Evolutionary conservation across 2,797 vertebrate species (phyloP).

Genomic region (Lacerta agilis): DNA sequence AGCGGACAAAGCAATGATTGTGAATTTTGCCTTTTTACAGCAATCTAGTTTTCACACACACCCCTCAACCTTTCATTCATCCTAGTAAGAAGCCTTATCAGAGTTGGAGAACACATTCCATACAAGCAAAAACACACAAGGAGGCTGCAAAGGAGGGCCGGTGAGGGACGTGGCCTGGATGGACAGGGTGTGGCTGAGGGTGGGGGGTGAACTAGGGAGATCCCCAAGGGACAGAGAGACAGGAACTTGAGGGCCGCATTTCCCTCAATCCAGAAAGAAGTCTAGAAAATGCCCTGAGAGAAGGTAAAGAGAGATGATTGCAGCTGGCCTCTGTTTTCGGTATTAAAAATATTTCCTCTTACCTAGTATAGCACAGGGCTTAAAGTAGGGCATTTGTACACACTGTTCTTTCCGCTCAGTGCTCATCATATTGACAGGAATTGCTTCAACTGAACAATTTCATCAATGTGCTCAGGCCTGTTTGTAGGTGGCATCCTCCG

Average conservation of each 20-base stretch:
- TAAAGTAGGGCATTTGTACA: constrained; percentile 73
- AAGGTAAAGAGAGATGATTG: neutral
- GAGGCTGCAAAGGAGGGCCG: too few relatives aligned
- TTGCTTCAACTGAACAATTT: constrained; percentile 65
- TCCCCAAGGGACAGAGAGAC: too few relatives aligned
- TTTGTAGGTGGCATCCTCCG: constrained; percentile 71
- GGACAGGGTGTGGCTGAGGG: too few relatives aligned
- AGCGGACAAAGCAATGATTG: too few relatives aligned
- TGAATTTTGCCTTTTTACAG: too few relatives aligned
- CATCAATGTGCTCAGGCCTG: constrained; percentile 65
- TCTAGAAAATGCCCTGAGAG: neutral
- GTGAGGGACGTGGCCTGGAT: too few relatives aligned
- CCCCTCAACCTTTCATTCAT: too few relatives aligned
- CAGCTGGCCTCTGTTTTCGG: constrained; percentile 16
- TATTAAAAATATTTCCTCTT: constrained; percentile 59
- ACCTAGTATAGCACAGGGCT: constrained; percentile 39
- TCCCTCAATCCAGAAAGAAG: neutral
- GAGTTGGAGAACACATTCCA: too few relatives aligned
- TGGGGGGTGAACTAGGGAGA: too few relatives aligned
- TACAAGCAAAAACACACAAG: too few relatives aligned
- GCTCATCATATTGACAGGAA: constrained; percentile 78
- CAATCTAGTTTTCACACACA: too few relatives aligned
- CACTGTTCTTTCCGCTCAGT: constrained; percentile 52
- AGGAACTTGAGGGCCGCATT: neutral
- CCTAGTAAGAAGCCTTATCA: too few relatives aligned